A percentile compares a stretch with the other conserved stretches of the same genome.
phyloP scores from a whole-genome alignment of 2,888 invertebrate species.

The Exephanes ischioxanthus region DNA sequence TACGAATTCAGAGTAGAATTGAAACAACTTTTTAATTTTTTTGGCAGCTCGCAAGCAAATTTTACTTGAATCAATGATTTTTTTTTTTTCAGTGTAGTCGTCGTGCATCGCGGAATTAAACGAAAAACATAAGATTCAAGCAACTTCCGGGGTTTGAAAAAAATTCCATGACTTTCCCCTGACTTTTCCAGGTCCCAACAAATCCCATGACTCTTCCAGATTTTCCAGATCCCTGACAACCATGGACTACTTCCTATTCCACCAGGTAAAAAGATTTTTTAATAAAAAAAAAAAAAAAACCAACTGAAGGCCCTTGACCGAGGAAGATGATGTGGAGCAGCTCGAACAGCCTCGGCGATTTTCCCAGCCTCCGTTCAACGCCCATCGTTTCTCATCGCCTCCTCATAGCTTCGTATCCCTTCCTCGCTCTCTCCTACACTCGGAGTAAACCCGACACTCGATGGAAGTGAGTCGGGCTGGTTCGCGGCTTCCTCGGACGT shows the following conservation, averaged over 20 bases:
- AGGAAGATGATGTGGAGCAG: background rate
- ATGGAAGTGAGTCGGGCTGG: slow-evolving; percentile 2
- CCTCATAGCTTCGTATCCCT: slow-evolving; percentile 1
- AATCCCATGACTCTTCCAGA: too few relatives aligned
- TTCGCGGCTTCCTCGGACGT: slow-evolving; percentile 11
- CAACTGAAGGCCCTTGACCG: background rate
- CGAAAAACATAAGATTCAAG: too few relatives aligned
- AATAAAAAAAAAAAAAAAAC: background rate
- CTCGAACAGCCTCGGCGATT: background rate
- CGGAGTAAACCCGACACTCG: slow-evolving; percentile 1
- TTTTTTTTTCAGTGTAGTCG: too few relatives aligned
- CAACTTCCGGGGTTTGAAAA: too few relatives aligned
- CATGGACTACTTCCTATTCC: background rate
- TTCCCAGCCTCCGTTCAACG: slow-evolving; percentile 41
- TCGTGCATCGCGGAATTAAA: too few relatives aligned
- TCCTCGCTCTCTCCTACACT: slow-evolving; percentile 7
- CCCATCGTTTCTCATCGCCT: slow-evolving; percentile 33
- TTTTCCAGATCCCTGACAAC: too few relatives aligned
- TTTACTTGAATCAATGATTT: too few relatives aligned
- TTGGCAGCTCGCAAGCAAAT: too few relatives aligned
- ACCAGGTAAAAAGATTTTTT: background rate
- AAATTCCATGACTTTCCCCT: too few relatives aligned
- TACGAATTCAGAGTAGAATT: too few relatives aligned
- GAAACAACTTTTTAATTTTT: too few relatives aligned
- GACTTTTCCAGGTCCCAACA: too few relatives aligned